Base-by-base conservation (phyloP, 2,113 vertebrate genomes). In the Atrichornis clamosus region DNA sequence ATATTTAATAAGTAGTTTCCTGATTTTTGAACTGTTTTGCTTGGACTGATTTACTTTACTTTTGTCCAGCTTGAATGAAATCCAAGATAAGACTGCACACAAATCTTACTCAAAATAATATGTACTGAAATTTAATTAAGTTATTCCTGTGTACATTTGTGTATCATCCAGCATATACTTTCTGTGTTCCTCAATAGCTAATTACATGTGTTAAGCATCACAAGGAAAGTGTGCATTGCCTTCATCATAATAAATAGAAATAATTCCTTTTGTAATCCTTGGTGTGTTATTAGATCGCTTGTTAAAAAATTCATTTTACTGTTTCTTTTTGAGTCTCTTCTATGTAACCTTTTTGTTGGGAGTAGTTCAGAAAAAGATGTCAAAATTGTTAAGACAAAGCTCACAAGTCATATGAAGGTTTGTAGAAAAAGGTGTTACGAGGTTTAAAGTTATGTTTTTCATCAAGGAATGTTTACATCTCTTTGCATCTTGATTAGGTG, bases 401-500 rank as follows among this genome's bases (percentile, higher is more conserved):
- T 74, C 37, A 41, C 5, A 44, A 23, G 6, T 52, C 26, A 3
- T 63, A 35, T 37, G 39, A 55, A 63, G 42, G 26, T 78, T 78
- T 68, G 24, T 56, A 87, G 52, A 32, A 82, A 63, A 55, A 81
- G 3, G 6, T 49, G 3, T 55, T 44, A 44, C 9, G 26, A 56
- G 26, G 37, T 68, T 64, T 32, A 47, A 52, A 64, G 44, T 37
- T 6, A 18, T 17, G 15, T 22, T 74, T 91, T 90, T 74, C 13
- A 16, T 78, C 26, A 46, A 35, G 58, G 37, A 58, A 46, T 67
- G 6, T 69, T 85, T 76, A 50, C 32, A 60, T 22, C 3, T 82
- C 22, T 82, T 33, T 84, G 4, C 59, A 75, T 93, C 44, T 64
- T 56, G 8, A 49, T 78, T 74, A 98, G 98, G 98, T 89, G 55